Percentiles rank a stretch among this genome's conserved stretches.
Evolutionary conservation across 2,888 invertebrate genomes (phyloP).

Genomic region (Athrips mouffetella): DNA sequence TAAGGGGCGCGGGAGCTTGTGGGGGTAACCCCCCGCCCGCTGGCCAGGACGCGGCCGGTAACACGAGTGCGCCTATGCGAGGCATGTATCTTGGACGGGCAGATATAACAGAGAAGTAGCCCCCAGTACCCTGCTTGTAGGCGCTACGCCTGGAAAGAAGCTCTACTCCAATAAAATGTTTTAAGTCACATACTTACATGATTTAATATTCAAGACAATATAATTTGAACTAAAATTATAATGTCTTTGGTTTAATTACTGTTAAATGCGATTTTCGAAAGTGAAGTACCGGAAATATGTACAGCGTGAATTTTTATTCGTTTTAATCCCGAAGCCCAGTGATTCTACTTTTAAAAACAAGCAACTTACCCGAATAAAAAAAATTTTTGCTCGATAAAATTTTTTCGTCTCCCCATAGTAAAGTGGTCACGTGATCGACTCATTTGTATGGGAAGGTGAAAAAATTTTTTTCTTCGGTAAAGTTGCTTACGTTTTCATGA

Average conservation of each 20-base stretch:
- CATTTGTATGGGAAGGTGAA: too few species aligned
- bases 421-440: too few species aligned
- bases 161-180: constrained; percentile 43
- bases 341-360: too few species aligned
- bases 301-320: too few species aligned
- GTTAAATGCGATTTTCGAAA: neutral
- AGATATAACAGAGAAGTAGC: constrained; percentile 79
- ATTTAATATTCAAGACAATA: neutral
- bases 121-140: constrained; percentile 70
- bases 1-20: constrained; percentile 35
- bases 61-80: constrained; percentile 78
- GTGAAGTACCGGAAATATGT: neutral
- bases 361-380: too few species aligned
- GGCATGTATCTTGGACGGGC: constrained; percentile 78
- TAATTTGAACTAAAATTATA: neutral
- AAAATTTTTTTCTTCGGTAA: too few species aligned
- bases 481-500: too few species aligned
- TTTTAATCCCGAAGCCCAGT: too few species aligned
- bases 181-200: neutral
- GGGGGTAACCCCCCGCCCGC: constrained; percentile 37
- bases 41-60: constrained; percentile 73
- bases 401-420: too few species aligned
- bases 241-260: neutral
- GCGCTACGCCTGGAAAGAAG: constrained; percentile 34
- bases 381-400: too few species aligned